These are phyloP conservation scores for Sinosuthora webbiana DNA, from an alignment of 2,113 vertebrate species.

Conservation along the genomic window DNA sequence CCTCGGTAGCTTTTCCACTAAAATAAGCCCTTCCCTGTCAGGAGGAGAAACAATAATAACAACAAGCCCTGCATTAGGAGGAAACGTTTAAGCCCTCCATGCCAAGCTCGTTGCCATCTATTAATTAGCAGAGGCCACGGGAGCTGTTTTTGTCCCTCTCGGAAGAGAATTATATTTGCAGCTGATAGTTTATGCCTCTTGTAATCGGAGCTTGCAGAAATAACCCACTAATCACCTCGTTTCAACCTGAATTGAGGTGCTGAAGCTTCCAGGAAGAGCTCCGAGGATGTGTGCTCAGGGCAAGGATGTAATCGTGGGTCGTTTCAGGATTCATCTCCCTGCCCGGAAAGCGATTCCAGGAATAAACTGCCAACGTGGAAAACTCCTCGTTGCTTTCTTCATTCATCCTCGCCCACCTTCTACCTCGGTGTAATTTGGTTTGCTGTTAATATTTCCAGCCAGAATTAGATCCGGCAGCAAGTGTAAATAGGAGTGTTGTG, in stretches of 20 bases:
- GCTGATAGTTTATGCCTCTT: neutral
- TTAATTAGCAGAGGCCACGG: slow-evolving; percentile 36
- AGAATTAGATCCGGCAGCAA: neutral
- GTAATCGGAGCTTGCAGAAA: slow-evolving; percentile 17
- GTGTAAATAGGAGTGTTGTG: neutral
- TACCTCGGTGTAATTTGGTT: neutral
- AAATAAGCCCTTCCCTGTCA: neutral
- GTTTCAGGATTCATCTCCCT: neutral
- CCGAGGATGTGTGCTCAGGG: neutral
- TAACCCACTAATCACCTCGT: neutral
- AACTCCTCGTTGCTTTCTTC: neutral
- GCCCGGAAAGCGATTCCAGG: neutral
- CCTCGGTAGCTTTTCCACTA: neutral
- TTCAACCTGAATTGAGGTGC: neutral
- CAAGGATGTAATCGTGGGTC: neutral
- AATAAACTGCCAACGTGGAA: neutral
- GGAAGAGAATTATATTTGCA: neutral
- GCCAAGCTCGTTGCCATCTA: neutral
- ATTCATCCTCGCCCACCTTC: neutral
- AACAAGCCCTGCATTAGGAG: neutral
- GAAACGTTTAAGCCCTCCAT: neutral
- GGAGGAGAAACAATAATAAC: neutral
- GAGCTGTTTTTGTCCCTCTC: neutral
- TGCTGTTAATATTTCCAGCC: neutral
- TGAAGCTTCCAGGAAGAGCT: slow-evolving; percentile 26